Evolutionary conservation across 2,888 invertebrate species (phyloP).

Genomic region (Embidobia sp.): DNA sequence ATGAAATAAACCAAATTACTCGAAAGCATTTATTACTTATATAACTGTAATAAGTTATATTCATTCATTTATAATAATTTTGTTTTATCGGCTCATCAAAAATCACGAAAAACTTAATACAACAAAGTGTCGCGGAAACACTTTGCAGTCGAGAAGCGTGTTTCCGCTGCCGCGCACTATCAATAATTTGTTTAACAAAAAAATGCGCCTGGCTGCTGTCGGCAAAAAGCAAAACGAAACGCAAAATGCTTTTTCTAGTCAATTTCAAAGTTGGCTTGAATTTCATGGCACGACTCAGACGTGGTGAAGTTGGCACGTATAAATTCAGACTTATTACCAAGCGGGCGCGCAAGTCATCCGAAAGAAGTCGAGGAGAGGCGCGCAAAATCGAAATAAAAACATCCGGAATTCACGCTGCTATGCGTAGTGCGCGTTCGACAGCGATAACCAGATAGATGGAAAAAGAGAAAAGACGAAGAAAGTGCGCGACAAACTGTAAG

Average conservation of each 20-base stretch:
- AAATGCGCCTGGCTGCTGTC: neutral
- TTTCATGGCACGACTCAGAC: constrained; percentile 49
- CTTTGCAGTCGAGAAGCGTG: neutral
- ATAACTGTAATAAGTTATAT: too few species aligned
- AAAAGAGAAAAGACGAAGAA: constrained; percentile 46
- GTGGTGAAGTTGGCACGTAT: constrained; percentile 62
- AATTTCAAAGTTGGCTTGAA: constrained; percentile 60
- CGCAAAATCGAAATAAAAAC: constrained; percentile 64
- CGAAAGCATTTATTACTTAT: too few species aligned
- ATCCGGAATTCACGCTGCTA: constrained; percentile 57
- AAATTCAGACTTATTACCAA: constrained; percentile 64
- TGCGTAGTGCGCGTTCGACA: constrained; percentile 55
- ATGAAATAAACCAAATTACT: too few species aligned
- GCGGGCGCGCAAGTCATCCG: constrained; percentile 59
- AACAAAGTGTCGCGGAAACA: neutral
- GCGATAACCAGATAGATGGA: constrained; percentile 41
- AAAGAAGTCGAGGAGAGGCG: constrained; percentile 58
- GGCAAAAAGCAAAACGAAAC: constrained; percentile 25
- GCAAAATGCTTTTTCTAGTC: constrained; percentile 56
- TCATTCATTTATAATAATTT: neutral
- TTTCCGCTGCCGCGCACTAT: constrained; percentile 3
- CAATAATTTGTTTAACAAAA: constrained; percentile 50
- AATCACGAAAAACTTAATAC: neutral
- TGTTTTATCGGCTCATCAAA: neutral
- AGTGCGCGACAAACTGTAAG: constrained; percentile 43